Percentiles rank a stretch among this genome's conserved stretches.
phyloP scores from a whole-genome alignment of 2,113 vertebrate genomes.

The Eurypyga helias region DNA sequence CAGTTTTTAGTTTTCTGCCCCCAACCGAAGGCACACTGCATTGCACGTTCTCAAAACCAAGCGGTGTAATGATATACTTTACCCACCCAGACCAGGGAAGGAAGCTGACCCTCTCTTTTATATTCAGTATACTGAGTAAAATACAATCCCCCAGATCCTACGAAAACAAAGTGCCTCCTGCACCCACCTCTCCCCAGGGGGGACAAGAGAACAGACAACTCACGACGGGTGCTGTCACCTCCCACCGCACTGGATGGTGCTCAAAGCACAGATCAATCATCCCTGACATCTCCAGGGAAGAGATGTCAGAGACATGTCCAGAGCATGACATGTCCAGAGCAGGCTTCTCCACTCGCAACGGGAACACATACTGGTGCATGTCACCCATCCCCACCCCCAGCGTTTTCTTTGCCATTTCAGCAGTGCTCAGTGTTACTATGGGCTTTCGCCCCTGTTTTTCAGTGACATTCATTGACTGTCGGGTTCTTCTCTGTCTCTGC shows the following conservation, averaged over 20 bases:
- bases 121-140: background rate
- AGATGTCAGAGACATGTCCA: background rate
- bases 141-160: background rate
- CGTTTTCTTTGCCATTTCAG: background rate
- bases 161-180: background rate
- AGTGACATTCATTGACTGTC: background rate
- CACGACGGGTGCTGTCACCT: background rate
- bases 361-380: rapidly evolving
- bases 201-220: background rate
- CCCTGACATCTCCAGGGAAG: background rate
- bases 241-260: background rate
- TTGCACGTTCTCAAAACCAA: rapidly evolving
- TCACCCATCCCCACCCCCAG: background rate
- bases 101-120: background rate
- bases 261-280: background rate
- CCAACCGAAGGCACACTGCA: background rate
- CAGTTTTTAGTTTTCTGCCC: background rate
- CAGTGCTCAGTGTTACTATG: background rate
- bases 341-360: background rate
- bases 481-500: background rate
- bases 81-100: background rate
- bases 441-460: background rate
- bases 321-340: background rate
- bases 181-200: background rate
- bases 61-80: background rate